Base-by-base conservation (phyloP, 2,888 invertebrate genomes). In the Rhagium mordax region DNA sequence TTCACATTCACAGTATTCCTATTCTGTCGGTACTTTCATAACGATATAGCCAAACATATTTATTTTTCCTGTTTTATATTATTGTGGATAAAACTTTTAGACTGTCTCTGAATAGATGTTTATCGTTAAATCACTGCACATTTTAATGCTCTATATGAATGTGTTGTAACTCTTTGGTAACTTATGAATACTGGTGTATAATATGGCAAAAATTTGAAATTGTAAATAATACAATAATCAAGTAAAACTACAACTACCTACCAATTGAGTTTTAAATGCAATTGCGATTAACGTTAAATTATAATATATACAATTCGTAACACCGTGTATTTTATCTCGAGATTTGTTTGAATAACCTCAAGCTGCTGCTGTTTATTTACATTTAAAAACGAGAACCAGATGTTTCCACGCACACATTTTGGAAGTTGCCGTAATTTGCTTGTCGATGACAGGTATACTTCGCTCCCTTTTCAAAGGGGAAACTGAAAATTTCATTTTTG, bases 401-500 rank as follows among this genome's bases (percentile, higher is more conserved):
- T 72, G 72, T 72, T 67, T 61, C 61, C 61, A 16, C 49, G 51
- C 68, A 62, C 64, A 57, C 67, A 41, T 68, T 72, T 59, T 68
- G 68, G 57, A 68, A 55, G 67, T 68, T 72, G 61, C 62, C 61
- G 60, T 69, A 72, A 74, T 76, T 68, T 64, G 72, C 57, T 76
- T 77, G 77, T 70, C 75, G 70, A 73, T 77, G 77, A 77, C 77
- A 77, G 77, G 75, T 77, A 77, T 70, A 73, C 71, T 75, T 75
- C 74, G 74, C 57, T 69, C 71, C 75, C 75, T 69, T 74, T 72
- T 72, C 70, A 74, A 70, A 65, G 57, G 65, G 62, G 48, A 70
- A 71, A 64, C 70, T 71, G 62, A 71, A 71, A 71, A 71, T 71
- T 71, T 71, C 70, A 71, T 64, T 71, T 71, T 71, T 71, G 61